Base-by-base conservation (phyloP, 2,797 vertebrate genomes). In the Scleropages formosus region DNA sequence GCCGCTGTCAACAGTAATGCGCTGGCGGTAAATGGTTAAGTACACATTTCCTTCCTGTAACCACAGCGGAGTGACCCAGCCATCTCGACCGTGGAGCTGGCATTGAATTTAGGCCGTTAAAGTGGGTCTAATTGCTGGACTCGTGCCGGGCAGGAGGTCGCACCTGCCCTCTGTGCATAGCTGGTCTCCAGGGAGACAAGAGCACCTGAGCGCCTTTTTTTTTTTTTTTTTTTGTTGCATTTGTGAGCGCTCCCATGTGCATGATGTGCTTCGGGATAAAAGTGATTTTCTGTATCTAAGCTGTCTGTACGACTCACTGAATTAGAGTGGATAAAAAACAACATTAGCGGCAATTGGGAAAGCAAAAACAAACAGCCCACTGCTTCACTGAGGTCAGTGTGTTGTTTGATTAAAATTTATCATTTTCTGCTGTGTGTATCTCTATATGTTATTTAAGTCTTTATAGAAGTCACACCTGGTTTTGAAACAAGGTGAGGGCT, bases 91-190 rank as follows among this genome's bases (percentile, higher is more conserved):
- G 69, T 16, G 12, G 13, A 13, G 51, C 69, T 58, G 49, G 69
- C 8, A 24, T 27, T 49, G 31, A 31, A 39, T 22, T 3, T 8
- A 49, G 3, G 24, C 26, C 12, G 13, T 58, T 12, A 58, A 78
- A 72, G 70, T 66, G 16, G 65, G 44, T 62, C 59, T 59, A 69
- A 70, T 74, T 74, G 64, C 51, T 51, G 16, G 73, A 78, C 60
- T 73, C 20, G 61, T 58, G 12, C 72, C 62, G 80, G 26, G 51
- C 15, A 82, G 78, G 81, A 78, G 80, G 83, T 81, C 83, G 82
- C 86, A 76, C 80, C 77, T 82, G 85, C 82, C 84, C 85, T 66
- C 73, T 81, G 84, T 82, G 82, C 24, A 47, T 53, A 44, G 3
- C 31, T 11, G 11, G 79, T 82, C 78, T 78, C 80, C 80, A 75